Evolutionary conservation across 2,113 vertebrate genomes (phyloP), one percentile per base, ranked within the genome.

Genomic region (Acinonyx jubatus): DNA sequence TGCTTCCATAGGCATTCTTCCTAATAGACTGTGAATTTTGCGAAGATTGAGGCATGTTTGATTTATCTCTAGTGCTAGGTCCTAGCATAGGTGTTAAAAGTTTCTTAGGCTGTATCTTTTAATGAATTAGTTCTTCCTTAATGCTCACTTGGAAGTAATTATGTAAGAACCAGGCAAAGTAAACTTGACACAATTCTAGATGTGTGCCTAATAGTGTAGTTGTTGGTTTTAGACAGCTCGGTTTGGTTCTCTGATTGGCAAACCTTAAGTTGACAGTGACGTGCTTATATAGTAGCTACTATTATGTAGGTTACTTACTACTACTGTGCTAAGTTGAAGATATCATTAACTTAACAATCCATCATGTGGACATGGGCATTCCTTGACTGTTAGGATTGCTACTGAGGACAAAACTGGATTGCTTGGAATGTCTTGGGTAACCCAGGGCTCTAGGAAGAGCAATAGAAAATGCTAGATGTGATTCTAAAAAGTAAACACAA

Each of bases 401-500:
- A 48, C 31, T 31, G 57, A 88, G 36, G 41, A 65, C 45, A 66
- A 83, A 89, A n/a, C 57, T 83, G 15, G 14, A 4, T 31, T 94
- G 31, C 82, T 96, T 91, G 8, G 23, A 94, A 89, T 29, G n/a
- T 21, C 63, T 89, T 84, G 25, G 25, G 45, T 84, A 79, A 80
- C 61, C 41, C 63, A 29, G 50, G 45, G 14, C 31, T 66, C 52
- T 71, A 36, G 69, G 15, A 73, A 88, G 36, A 78, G 61, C 87
- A 87, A 52, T 61, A 78, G 52, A 87, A 83, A 94, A 91, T 94
- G 66, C 38, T 82, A 89, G 76, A 50, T 45, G 16, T 1, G 16
- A 69, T 91, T 81, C 91, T 82, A 63, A 87, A 93, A 91, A 36
- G 63, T 31, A 87, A 97, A 83, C 16, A 80, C 79, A 61, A 68